These are phyloP conservation scores for Panagrolaimus sp. DNA, from an alignment of 1,140 invertebrate species.

Conservation along the genomic window DNA sequence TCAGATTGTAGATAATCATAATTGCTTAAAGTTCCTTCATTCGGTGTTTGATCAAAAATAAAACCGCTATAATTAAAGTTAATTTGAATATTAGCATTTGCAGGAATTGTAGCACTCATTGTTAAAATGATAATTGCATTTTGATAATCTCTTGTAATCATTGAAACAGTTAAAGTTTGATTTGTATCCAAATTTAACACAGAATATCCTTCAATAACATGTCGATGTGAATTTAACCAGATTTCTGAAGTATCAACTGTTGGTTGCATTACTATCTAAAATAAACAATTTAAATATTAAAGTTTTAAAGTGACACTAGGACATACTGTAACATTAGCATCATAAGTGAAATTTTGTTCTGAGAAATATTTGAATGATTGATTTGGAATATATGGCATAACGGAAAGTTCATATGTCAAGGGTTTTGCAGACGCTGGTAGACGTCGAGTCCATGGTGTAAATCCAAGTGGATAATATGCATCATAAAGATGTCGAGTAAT, in stretches of 20 bases:
- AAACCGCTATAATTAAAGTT: neutral
- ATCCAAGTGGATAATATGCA: neutral
- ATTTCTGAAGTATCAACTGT: neutral
- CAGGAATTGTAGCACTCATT: neutral
- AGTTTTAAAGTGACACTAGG: too few relatives aligned
- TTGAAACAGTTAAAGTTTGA: neutral
- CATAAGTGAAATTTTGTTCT: neutral
- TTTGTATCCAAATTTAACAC: neutral
- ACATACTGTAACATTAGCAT: neutral
- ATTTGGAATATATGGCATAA: neutral
- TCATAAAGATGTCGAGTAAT: constrained; percentile 5
- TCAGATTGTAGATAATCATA: neutral
- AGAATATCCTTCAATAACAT: neutral
- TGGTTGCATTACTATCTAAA: too few relatives aligned
- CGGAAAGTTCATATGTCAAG: neutral
- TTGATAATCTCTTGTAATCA: neutral
- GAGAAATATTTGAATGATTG: neutral
- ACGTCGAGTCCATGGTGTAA: neutral
- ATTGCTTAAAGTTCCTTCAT: neutral
- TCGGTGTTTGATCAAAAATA: neutral
- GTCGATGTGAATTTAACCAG: neutral
- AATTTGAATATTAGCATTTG: neutral
- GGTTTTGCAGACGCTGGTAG: neutral
- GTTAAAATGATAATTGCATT: neutral
- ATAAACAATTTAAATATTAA: neutral